Percentiles rank a stretch among this genome's conserved stretches.
These are phyloP conservation scores for Aromia moschata DNA, from an alignment of 2,888 invertebrate genomes.

Conservation along the genomic window DNA sequence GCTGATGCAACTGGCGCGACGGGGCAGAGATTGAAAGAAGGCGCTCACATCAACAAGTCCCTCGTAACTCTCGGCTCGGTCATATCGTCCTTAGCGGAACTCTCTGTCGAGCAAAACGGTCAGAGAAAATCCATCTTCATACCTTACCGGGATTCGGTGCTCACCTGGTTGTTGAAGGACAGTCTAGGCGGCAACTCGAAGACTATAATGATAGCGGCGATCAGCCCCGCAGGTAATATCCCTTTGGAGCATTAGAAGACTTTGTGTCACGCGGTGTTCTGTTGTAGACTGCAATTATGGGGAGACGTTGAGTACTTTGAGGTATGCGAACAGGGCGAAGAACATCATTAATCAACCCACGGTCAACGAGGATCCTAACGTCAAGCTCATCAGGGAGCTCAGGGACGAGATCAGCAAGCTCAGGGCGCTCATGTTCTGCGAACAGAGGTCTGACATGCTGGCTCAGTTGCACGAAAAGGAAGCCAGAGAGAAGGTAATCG, in stretches of 20 bases:
- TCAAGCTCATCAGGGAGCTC: slow-evolving; percentile 84
- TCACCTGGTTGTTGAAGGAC: slow-evolving; percentile 89
- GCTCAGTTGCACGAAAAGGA: slow-evolving; percentile 90
- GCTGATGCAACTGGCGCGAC: slow-evolving; percentile 91
- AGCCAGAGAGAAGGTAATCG: slow-evolving; percentile 83
- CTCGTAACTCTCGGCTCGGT: slow-evolving; percentile 88
- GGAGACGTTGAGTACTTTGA: slow-evolving; percentile 84
- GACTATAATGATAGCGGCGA: slow-evolving; percentile 90
- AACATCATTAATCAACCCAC: slow-evolving; percentile 92
- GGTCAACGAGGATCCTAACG: slow-evolving; percentile 90
- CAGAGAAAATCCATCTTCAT: slow-evolving; percentile 71
- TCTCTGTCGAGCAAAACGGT: slow-evolving; percentile 60
- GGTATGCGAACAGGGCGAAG: slow-evolving; percentile 90
- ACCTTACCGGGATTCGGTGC: slow-evolving; percentile 87
- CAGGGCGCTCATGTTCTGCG: slow-evolving; percentile 76
- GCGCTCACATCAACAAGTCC: slow-evolving; percentile 91
- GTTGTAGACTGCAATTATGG: slow-evolving; percentile 82
- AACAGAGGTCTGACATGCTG: slow-evolving; percentile 70
- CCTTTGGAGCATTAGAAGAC: neutral
- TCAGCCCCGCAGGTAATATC: slow-evolving; percentile 64
- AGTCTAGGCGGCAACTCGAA: slow-evolving; percentile 90
- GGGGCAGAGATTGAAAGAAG: slow-evolving; percentile 88
- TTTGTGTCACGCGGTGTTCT: neutral
- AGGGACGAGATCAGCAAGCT: slow-evolving; percentile 86
- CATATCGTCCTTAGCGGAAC: slow-evolving; percentile 84